Base-by-base conservation (phyloP, 2,797 vertebrate genomes). In the Chelon auratus region DNA sequence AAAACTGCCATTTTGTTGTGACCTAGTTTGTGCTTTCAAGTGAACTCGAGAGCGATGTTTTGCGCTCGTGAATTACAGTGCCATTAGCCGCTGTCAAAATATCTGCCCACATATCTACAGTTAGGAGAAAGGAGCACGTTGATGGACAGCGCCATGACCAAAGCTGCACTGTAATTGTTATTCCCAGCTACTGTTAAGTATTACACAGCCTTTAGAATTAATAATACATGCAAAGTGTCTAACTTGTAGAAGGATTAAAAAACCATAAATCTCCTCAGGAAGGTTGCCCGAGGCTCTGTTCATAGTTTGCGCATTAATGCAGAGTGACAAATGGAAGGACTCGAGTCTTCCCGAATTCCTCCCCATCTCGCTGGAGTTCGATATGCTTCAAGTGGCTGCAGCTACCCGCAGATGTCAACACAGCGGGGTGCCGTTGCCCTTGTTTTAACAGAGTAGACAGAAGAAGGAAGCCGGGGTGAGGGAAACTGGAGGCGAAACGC, bases 1-100 rank as follows among this genome's bases (percentile, higher is more conserved):
- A 90, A 87, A 93, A 88, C 76, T 80, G 66, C 63, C 62, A 39
- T 75, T 82, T 85, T 89, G 76, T 83, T 87, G 70, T 88, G 58
- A 72, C 42, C 58, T 61, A 61, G 56, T 78, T 66, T 78, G 40
- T 78, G 57, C 51, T 69, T 66, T 82, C 20, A 66, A 72, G 75
- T 57, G 17, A 42, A 47, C 50, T 72, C 11, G n/a, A 14, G 58
- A 75, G 36, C 26, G 42, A 24, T 62, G 52, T 13, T 43, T 63
- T 57, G 20, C 68, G 60, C 7, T 59, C 0, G 4, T 64, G 51
- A 76, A 72, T 76, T 71, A 68, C 15, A 53, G 45, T 0, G 1
- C 36, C 51, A n/a, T 78, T 71, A 62, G 14, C 37, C 26, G 61
- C 54, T 54, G 68, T 70, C 64, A 67, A 58, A 33, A 72, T 77